A percentile compares a stretch with the other conserved stretches of the same genome.
phyloP scores from a whole-genome alignment of 1,140 invertebrate species.

The Sycophaga agraensis region DNA sequence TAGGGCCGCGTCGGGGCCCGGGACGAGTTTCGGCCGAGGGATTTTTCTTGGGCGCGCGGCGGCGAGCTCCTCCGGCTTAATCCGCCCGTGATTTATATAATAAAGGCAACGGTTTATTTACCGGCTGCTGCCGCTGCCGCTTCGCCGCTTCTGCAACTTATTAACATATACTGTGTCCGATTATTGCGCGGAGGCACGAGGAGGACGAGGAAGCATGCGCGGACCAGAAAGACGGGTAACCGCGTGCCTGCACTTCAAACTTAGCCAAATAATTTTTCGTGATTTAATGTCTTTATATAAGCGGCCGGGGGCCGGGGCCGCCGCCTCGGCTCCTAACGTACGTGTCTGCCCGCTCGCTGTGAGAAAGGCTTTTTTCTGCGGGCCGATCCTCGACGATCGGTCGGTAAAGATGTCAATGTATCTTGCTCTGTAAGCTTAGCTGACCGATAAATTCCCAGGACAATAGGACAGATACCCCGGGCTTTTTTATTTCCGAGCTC shows the following conservation, averaged over 20 bases:
- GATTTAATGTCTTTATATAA: slow-evolving; percentile 30
- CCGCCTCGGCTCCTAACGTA: too few relatives aligned
- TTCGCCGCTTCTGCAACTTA: slow-evolving; percentile 15
- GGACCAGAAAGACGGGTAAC: slow-evolving; percentile 27
- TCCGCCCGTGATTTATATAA: slow-evolving; percentile 29
- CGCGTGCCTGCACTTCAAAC: neutral
- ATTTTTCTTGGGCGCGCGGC: slow-evolving; percentile 16
- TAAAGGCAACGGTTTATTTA: slow-evolving; percentile 27
- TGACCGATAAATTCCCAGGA: too few relatives aligned
- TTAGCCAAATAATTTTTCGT: slow-evolving; percentile 28
- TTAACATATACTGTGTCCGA: slow-evolving; percentile 31
- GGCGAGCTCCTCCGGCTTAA: slow-evolving; percentile 20
- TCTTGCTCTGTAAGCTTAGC: too few relatives aligned
- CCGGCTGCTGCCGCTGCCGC: neutral
- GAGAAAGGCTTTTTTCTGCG: too few relatives aligned
- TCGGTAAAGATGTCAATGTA: too few relatives aligned
- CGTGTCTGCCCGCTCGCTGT: too few relatives aligned
- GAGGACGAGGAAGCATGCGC: too few relatives aligned
- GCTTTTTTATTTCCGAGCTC: too few relatives aligned
- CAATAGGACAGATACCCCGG: too few relatives aligned
- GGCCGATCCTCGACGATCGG: too few relatives aligned
- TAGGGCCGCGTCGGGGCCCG: neutral
- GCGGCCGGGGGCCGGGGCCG: too few relatives aligned
- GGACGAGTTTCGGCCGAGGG: slow-evolving; percentile 16
- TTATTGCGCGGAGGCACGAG: too few relatives aligned